Evolutionary conservation across 2,797 vertebrate species (phyloP).

Genomic region (Molothrus ater): DNA sequence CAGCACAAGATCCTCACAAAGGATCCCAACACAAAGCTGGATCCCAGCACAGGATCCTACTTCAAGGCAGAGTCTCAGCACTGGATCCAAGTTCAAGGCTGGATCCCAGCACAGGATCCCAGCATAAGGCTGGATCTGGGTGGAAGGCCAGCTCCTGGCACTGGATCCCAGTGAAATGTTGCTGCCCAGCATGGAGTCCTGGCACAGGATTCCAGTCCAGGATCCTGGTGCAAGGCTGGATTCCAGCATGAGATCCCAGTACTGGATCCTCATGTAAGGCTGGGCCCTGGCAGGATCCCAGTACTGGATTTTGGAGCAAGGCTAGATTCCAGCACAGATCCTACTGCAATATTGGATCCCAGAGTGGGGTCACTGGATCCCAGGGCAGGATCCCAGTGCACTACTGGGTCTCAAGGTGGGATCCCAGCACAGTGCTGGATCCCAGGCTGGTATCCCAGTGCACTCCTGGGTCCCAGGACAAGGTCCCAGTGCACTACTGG

Average conservation of each 20-base stretch:
- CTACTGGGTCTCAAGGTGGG: background rate
- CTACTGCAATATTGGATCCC: background rate
- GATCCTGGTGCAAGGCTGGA: background rate
- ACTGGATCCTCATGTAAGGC: background rate
- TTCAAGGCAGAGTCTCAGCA: no score
- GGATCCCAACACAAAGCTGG: rapidly evolving
- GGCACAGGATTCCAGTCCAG: background rate
- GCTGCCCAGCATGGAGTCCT: background rate
- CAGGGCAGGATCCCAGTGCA: background rate
- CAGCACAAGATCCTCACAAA: background rate
- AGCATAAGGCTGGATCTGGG: background rate
- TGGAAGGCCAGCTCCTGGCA: background rate
- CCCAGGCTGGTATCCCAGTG: background rate
- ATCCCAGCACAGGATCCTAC: background rate
- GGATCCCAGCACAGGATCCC: background rate
- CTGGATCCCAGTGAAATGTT: background rate
- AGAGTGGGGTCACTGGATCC: no score
- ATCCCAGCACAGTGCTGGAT: background rate
- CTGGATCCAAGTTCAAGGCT: background rate
- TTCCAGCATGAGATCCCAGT: background rate
- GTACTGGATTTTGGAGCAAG: background rate
- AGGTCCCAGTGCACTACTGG: no score
- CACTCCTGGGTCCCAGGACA: no score
- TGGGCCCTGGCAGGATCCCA: background rate
- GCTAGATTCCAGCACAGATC: background rate